Evolutionary conservation across 2,113 vertebrate species (phyloP).

Genomic region (rabbit (Oryctolagus cuniculus)): mOryCun1.1 NC_091441.1:105704501-105705000

Average conservation of each 20-base stretch:
- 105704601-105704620: no score
- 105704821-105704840: neutral
- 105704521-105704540: no score
- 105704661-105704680: neutral
- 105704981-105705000: neutral
- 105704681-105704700: neutral
- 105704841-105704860: neutral
- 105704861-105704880: neutral
- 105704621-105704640: no score
- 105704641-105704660: neutral
- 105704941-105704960: neutral
- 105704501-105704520: no score
- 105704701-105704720: neutral
- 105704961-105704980: neutral
- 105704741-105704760: neutral
- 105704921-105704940: neutral
- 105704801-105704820: neutral
- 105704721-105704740: conserved; percentile 15
- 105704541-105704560: no score
- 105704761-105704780: neutral
- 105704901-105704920: neutral
- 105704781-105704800: neutral
- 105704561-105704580: no score
- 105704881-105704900: conserved; percentile 23
- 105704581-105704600: no score